Evolutionary conservation across 2,888 invertebrate species (phyloP), one percentile per base, ranked within the genome.

Genomic region (Gisinianus flammeolus): DNA sequence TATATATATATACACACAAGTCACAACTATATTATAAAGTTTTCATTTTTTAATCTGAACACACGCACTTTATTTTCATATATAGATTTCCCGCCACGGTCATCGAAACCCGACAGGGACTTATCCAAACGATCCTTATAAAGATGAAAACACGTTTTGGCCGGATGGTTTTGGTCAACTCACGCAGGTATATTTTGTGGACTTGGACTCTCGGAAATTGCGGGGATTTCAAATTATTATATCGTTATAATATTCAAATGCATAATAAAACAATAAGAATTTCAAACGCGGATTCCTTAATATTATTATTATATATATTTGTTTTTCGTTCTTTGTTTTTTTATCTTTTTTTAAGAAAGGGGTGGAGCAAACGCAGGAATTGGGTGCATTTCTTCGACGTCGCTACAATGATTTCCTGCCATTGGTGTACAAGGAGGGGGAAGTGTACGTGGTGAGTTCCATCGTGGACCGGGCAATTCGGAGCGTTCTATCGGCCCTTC

Each of bases 381-480:
- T 95, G 72, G 96, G 96, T 0, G 89, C 90, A 84, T 92, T 90
- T 86, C 89, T 94, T 76, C 90, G 92, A 79, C 88, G 89, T 83
- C 90, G 92, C 79, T 96, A 96, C 86, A 90, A 90, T 52, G 89
- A 90, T 72, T 87, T 86, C 77, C 77, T 88, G n/a, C 84, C 81
- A 19, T 77, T 80, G n/a, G 77, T 80, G 0, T 87, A 86, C 78
- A 80, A 82, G 30, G 83, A 86, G 8, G 81, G 80, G 52, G 88
- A 91, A 86, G 85, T 89, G 5, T 85, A 85, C 76, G 86, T 89
- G 2, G 81, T 87, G 16, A 94, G 94, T 86, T 95, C 95, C 83
- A 93, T 93, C 85, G 90, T 91, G 75, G 93, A 95, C 81, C 90
- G 97, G 73, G 95, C 95, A 85, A 88, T 95, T 83, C 94, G 94